Base-by-base conservation (phyloP, 2,888 invertebrate genomes). In the Ochropleura leucogaster region DNA sequence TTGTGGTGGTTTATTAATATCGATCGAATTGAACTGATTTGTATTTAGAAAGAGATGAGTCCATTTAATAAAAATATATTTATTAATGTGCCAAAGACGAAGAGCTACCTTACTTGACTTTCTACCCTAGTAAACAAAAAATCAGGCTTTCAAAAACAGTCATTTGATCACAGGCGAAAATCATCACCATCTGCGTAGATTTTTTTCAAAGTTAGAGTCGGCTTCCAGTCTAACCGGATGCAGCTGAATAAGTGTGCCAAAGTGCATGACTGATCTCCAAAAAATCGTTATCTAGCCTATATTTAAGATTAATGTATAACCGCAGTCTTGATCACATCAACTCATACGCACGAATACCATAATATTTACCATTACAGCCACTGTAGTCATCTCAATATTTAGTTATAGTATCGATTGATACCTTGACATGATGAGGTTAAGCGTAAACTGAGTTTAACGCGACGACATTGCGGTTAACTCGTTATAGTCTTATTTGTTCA, bases 391-490 rank as follows among this genome's bases (percentile, higher is more conserved):
- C n/a, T 46, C 47, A 60, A 75, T 82, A 81, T 82, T 74, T 69
- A 62, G 74, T 64, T 82, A 76, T 70, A 85, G 47, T 76, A 70
- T 82, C 72, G 69, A 72, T 70, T 72, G 83, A 85, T 72, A 67
- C 12, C 57, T 47, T 40, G 64, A 3, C n/a, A 57, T 66, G 68
- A 63, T 85, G 72, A 65, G 77, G 85, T 68, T 51, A 59, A 16
- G 59, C 53, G 62, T 42, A 42, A 14, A 20, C 83, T 59, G 68
- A 70, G 64, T 30, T 60, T 44, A 65, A 57, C 30, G 20, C 42
- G 49, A 60, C 12, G 53, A 64, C 55, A 69, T 82, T 82, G 82
- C 83, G 83, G 82, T 85, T 85, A 46, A 44, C 60, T 46, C 10
- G 60, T 68, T 42, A 67, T 59, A 49, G 51, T 49, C 40, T 72